A percentile compares a stretch with the other conserved stretches of the same genome.
These are phyloP conservation scores for Ophiodon elongatus DNA, from an alignment of 2,113 vertebrate species.

Conservation along the genomic window DNA sequence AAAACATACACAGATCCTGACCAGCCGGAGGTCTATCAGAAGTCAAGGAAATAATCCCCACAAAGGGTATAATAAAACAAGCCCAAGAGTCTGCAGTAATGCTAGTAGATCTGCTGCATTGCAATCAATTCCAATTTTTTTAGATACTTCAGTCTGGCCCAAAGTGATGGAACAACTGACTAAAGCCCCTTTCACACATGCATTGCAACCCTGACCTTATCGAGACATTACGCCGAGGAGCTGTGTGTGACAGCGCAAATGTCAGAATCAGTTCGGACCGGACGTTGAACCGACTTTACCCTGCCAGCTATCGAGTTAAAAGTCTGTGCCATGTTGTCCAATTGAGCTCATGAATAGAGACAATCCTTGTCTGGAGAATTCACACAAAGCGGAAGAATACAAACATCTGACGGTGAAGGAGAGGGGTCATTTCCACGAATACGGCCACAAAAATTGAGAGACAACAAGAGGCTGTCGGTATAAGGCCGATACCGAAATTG, in stretches of 20 bases:
- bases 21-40: neutral
- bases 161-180: neutral
- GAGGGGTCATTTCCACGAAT: too few relatives aligned
- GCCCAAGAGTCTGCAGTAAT: neutral
- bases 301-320: neutral
- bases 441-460: neutral
- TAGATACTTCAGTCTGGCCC: neutral
- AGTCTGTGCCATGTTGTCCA: neutral
- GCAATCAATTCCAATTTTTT: neutral
- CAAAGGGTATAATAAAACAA: neutral
- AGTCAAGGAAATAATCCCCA: neutral
- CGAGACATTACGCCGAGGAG: neutral
- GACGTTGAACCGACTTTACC: neutral
- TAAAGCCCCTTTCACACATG: neutral
- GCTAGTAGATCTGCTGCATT: neutral
- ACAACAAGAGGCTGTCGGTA: neutral
- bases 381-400: too few relatives aligned
- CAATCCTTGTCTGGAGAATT: neutral
- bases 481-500: neutral
- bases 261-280: neutral
- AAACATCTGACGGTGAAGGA: too few relatives aligned
- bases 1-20: neutral
- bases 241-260: neutral
- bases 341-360: neutral
- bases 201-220: neutral